phyloP scores from a whole-genome alignment of 2,888 invertebrate genomes.

The Nephrocerus scutellatus region DNA sequence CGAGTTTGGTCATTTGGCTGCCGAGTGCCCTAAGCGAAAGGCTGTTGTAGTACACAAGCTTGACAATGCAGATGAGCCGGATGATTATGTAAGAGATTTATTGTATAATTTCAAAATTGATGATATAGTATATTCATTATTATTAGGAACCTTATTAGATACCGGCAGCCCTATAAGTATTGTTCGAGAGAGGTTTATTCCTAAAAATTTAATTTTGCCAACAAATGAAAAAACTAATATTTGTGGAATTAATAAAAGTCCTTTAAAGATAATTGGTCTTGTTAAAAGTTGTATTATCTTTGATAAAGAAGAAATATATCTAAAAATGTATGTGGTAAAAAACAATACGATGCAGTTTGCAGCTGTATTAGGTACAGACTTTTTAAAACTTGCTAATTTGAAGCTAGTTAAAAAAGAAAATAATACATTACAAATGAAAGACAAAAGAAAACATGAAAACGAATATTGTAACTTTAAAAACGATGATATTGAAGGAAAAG shows the following conservation, averaged over 20 bases:
- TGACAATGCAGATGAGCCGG: conserved; percentile 5
- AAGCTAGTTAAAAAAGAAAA: conserved; percentile 10
- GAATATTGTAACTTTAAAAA: conserved; percentile 6
- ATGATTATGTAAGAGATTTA: conserved; percentile 20
- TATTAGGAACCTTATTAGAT: conserved; percentile 18
- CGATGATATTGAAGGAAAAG: conserved; percentile 1
- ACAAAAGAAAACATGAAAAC: conserved; percentile 5
- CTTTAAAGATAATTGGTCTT: conserved; percentile 11
- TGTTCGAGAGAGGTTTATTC: conserved; percentile 11
- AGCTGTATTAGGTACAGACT: conserved; percentile 15
- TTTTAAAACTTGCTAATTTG: conserved; percentile 13
- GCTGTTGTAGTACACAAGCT: too few relatives aligned
- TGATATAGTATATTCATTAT: conserved; percentile 13
- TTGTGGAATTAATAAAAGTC: conserved; percentile 15
- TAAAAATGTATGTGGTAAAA: conserved; percentile 17
- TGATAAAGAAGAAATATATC: conserved; percentile 10
- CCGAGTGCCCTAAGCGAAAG: conserved; percentile 14
- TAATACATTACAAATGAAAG: conserved; percentile 7
- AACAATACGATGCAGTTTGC: conserved; percentile 17
- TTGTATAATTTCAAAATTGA: conserved; percentile 15
- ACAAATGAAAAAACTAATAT: conserved; percentile 3
- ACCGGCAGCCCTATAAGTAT: conserved; percentile 19
- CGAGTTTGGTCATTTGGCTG: conserved; percentile 16
- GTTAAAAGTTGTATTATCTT: conserved; percentile 9
- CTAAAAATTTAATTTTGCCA: too few relatives aligned